Evolutionary conservation across 2,113 vertebrate genomes (phyloP).

Genomic region (Grammomys dolichurus): DNA sequence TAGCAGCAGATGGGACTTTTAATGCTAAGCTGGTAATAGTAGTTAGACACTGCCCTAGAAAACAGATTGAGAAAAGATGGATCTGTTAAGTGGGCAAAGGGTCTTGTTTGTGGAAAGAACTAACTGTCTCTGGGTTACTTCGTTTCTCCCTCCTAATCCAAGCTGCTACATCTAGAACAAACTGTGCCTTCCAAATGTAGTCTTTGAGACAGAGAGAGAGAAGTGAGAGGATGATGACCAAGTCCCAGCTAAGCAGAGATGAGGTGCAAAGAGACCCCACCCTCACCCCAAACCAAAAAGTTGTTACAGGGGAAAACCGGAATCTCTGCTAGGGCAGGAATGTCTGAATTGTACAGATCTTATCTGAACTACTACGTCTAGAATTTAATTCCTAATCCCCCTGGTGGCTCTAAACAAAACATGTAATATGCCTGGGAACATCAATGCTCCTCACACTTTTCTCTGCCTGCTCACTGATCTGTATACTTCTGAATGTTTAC

Average conservation of each 20-base stretch:
- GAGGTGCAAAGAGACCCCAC: neutral
- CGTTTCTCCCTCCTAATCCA: neutral
- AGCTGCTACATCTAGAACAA: neutral
- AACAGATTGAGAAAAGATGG: neutral
- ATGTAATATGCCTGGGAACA: neutral
- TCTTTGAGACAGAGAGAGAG: neutral
- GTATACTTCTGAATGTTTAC: slow-evolving; percentile 49
- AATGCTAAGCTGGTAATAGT: neutral
- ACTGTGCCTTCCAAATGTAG: neutral
- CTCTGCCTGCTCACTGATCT: slow-evolving; percentile 46
- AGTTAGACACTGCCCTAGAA: neutral
- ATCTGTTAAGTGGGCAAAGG: neutral
- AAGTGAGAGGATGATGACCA: neutral
- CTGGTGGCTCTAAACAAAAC: slow-evolving; percentile 54
- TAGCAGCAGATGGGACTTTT: neutral
- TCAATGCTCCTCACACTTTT: neutral
- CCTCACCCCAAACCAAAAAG: neutral
- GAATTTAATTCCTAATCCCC: slow-evolving; percentile 45
- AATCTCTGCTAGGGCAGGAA: slow-evolving; percentile 17
- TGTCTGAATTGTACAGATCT: neutral
- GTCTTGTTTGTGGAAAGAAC: neutral
- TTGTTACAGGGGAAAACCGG: neutral
- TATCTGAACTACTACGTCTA: neutral
- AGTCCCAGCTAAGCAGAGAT: neutral
- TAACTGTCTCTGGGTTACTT: neutral